These are phyloP conservation scores for Eustalomyia histrio DNA, from an alignment of 2,888 invertebrate genomes.

Conservation along the genomic window DNA sequence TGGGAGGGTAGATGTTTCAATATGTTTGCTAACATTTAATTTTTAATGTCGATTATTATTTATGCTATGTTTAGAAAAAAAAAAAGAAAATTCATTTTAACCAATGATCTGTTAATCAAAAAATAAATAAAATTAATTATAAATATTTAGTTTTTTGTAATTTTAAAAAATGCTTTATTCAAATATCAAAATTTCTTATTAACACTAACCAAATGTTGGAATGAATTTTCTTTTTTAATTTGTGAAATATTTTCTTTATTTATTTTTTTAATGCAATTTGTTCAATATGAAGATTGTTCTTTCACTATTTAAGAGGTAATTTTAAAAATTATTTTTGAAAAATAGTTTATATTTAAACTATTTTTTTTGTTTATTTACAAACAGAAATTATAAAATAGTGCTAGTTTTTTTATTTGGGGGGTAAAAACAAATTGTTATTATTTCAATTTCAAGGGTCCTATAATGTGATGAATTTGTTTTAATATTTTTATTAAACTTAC, in stretches of 20 bases:
- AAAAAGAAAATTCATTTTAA: not conserved
- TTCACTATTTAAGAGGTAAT: conserved; percentile 16
- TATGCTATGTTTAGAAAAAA: not conserved
- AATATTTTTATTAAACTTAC: conserved; percentile 49
- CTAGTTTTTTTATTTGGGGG: conserved; percentile 1
- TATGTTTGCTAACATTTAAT: too few species aligned
- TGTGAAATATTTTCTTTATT: not conserved
- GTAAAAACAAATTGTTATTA: conserved; percentile 28
- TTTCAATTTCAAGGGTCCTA: not conserved
- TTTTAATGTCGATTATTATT: too few species aligned
- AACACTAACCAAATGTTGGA: not conserved
- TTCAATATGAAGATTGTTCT: conserved; percentile 1
- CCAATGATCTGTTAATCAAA: not conserved
- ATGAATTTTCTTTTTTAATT: not conserved
- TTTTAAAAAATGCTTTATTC: not conserved
- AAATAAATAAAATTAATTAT: not conserved
- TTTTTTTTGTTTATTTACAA: conserved; percentile 28
- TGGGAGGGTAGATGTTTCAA: not conserved
- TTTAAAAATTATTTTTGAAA: not conserved
- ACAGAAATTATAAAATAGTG: not conserved
- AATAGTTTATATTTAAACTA: not conserved
- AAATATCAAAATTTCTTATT: not conserved
- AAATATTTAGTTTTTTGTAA: not conserved
- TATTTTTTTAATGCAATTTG: not conserved
- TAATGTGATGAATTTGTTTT: conserved; percentile 47